A percentile compares a stretch with the other conserved stretches of the same genome.
Conservation (phyloP, 2,888 invertebrate genomes). For the Neoascia interrupta region DNA sequence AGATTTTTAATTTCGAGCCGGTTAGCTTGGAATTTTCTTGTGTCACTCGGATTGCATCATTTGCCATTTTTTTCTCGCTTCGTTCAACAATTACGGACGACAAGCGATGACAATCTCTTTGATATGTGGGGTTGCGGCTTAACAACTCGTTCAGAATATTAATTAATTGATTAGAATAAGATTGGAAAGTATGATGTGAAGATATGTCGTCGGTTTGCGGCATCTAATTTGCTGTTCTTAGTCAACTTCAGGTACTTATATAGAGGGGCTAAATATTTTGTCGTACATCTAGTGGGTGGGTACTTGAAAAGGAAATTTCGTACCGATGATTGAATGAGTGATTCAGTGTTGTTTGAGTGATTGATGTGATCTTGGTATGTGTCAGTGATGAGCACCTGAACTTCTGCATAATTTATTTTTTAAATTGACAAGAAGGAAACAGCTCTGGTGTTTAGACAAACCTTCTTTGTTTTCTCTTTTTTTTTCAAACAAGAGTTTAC, state of each 20-base stretch:
- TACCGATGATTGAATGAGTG: constrained; percentile 12
- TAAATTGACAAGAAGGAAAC: constrained; percentile 46
- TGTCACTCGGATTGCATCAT: constrained; percentile 64
- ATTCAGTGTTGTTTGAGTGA: constrained; percentile 23
- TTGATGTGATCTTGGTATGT: constrained; percentile 43
- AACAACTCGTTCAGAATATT: constrained; percentile 31
- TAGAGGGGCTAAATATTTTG: background rate
- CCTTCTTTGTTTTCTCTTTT: background rate
- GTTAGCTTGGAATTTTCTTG: constrained; percentile 53
- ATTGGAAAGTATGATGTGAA: constrained; percentile 35
- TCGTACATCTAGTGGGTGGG: too few species aligned
- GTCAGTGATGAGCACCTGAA: constrained; percentile 18
- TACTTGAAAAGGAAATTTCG: constrained; percentile 18
- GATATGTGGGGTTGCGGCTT: constrained; percentile 7
- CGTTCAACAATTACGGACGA: background rate
- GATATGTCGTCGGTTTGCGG: constrained; percentile 30
- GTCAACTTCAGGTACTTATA: background rate
- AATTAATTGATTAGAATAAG: constrained; percentile 58
- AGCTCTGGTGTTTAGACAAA: constrained; percentile 13
- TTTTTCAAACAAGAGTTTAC: background rate
- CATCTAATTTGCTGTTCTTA: constrained; percentile 25
- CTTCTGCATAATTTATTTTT: background rate
- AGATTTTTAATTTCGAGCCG: constrained; percentile 43
- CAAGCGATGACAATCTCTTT: constrained; percentile 27
- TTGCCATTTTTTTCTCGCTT: constrained; percentile 23